These are phyloP conservation scores for Pachyrhynchus sulphureomaculatus DNA, from an alignment of 1,140 invertebrate species.

Conservation along the genomic window DNA sequence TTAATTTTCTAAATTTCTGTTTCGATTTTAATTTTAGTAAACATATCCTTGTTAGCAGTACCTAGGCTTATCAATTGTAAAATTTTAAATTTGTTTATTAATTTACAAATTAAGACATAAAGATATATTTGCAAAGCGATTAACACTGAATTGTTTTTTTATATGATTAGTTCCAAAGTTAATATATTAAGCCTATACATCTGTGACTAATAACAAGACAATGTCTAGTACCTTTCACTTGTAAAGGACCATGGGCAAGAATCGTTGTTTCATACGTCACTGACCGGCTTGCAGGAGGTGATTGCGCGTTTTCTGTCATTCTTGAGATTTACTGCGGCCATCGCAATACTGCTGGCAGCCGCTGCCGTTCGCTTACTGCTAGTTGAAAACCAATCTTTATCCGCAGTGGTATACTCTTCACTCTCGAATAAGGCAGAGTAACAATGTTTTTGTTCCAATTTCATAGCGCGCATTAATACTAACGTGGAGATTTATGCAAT, in stretches of 20 bases:
- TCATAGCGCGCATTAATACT: conserved; percentile 10
- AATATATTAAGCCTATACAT: too few species aligned
- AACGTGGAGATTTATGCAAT: conserved; percentile 23
- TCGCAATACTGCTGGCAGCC: conserved; percentile 17
- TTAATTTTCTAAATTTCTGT: too few species aligned
- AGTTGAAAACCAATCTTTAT: conserved; percentile 28
- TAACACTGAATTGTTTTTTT: too few species aligned
- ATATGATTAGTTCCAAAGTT: too few species aligned
- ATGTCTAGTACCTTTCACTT: conserved; percentile 5
- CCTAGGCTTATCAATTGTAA: too few species aligned
- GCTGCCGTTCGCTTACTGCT: conserved; percentile 19
- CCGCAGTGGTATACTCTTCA: conserved; percentile 12
- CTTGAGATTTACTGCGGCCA: conserved; percentile 7
- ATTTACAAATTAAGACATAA: too few species aligned
- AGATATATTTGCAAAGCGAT: too few species aligned
- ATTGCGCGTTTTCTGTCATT: conserved; percentile 4
- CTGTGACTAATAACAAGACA: conserved; percentile 9
- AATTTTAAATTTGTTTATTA: too few species aligned
- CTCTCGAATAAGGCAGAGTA: neutral
- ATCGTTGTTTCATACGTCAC: conserved; percentile 11
- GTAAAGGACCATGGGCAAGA: conserved; percentile 12
- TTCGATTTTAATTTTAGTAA: too few species aligned
- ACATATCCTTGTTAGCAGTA: too few species aligned
- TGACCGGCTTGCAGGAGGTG: conserved; percentile 10
- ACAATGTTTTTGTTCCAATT: conserved; percentile 27